Evolutionary conservation across 2,797 vertebrate species (phyloP), one percentile per base, ranked within the genome.

Genomic region (Phataginus tricuspis): DNA sequence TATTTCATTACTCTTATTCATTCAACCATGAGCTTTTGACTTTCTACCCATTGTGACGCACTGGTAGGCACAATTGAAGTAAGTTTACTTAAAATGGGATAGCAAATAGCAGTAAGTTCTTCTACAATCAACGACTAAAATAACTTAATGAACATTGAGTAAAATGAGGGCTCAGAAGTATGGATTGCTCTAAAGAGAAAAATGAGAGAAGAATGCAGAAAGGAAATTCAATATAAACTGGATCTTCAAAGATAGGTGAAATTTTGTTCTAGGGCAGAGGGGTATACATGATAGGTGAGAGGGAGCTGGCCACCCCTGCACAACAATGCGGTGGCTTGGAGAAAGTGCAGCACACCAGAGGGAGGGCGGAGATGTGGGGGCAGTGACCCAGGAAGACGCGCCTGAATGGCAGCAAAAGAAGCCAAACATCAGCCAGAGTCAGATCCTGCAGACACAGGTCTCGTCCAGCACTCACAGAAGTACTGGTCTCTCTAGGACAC

Each of bases 41-140:
- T 69, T 91, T 82, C 53, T 82, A 53, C 4, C 27, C 23, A 66
- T 84, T 53, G 6, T 57, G 42, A 88, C 64, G 68, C 23, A 55
- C 61, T 92, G 31, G 25, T 49, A 90, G 69, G 51, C 42, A 92
- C 37, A 88, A 53, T 0, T 63, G 27, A 78, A 78, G 74, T 77
- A n/a, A n/a, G n/a, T n/a, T 92, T 61, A 82, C n/a, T 92, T 63
- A 63, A 72, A 90, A 91, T 45, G 14, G 42, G 45, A 78, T 18
- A 79, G n/a, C 72, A 75, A 86, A n/a, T 51, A 80, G 39, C 34
- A 34, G 14, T 89, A 45, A 68, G 7, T 16, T 86, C 39, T 68
- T 94, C 42, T 34, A 37, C 37, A 66, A 87, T 77, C 42, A 86
- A 86, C 53, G 18, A 34, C 59, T 69, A 86, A 90, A 95, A 68